Evolutionary conservation across 1,140 invertebrate species (phyloP).

Genomic region (Drosophila tristis): DNA sequence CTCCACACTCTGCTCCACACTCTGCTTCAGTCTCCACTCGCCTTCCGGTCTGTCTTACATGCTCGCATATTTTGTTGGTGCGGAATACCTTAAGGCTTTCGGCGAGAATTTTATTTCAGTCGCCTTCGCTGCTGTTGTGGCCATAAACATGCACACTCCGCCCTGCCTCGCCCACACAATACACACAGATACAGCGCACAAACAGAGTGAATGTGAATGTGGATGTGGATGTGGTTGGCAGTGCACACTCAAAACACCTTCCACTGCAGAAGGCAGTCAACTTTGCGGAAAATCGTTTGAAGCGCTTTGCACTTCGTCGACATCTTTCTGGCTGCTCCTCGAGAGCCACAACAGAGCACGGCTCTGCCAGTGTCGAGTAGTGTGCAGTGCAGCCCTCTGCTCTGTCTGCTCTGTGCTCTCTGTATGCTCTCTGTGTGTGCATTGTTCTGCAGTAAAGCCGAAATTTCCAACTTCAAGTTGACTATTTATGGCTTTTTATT

Average conservation of each 20-base stretch:
- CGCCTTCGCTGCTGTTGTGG: slow-evolving; percentile 63
- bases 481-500: slow-evolving; percentile 57
- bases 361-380: slow-evolving; percentile 7
- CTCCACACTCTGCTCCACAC: not conserved
- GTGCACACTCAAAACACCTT: slow-evolving; percentile 69
- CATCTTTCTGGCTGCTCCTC: slow-evolving; percentile 65
- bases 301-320: slow-evolving; percentile 81
- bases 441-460: slow-evolving; percentile 63
- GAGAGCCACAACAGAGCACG: slow-evolving; percentile 21
- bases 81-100: slow-evolving; percentile 79
- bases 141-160: slow-evolving; percentile 61
- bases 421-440: slow-evolving; percentile 19
- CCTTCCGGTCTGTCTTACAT: slow-evolving; percentile 45
- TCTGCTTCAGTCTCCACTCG: slow-evolving; percentile 15
- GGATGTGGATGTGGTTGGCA: slow-evolving; percentile 19
- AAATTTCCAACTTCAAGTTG: slow-evolving; percentile 57
- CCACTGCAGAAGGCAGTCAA: slow-evolving; percentile 78
- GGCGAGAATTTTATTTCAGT: slow-evolving; percentile 73
- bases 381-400: not conserved
- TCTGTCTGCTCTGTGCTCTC: slow-evolving; percentile 4
- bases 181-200: slow-evolving; percentile 22
- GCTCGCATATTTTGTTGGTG: slow-evolving; percentile 72
- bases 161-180: slow-evolving; percentile 8
- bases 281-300: slow-evolving; percentile 83
- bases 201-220: slow-evolving; percentile 5